Conservation (phyloP, 2,888 invertebrate genomes). For the Coenonympha glycerion region DNA sequence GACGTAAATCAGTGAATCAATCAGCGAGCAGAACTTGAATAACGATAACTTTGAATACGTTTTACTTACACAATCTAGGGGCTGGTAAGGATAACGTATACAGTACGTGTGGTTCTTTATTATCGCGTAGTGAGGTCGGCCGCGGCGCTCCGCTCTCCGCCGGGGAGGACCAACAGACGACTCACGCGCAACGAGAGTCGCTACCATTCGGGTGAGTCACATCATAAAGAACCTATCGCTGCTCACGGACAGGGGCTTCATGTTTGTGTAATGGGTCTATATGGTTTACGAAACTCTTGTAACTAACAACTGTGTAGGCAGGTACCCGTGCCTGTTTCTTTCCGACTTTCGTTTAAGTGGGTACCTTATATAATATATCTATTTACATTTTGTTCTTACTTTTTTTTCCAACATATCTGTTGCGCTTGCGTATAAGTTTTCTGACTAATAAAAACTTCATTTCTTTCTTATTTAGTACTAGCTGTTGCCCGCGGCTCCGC, state of each 20-base stretch:
- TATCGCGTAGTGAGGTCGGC: constrained; percentile 75
- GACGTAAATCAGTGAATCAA: too few species aligned
- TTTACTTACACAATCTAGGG: too few species aligned
- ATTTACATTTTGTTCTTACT: constrained; percentile 8
- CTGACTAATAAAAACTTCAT: background rate
- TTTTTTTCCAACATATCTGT: background rate
- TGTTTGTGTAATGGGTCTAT: constrained; percentile 20
- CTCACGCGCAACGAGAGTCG: constrained; percentile 95
- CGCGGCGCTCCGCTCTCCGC: constrained; percentile 70
- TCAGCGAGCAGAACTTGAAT: too few species aligned
- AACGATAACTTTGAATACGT: too few species aligned
- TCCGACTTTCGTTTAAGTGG: constrained; percentile 3
- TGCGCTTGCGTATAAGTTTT: constrained; percentile 1
- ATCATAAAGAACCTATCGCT: constrained; percentile 40
- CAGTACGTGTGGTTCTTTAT: constrained; percentile 68
- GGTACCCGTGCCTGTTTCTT: background rate
- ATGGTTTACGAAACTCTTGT: constrained; percentile 1
- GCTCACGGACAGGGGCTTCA: constrained; percentile 35
- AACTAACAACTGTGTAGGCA: constrained; percentile 12
- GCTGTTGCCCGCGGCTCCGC: too few species aligned
- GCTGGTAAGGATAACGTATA: too few species aligned
- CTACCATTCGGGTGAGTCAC: constrained; percentile 94
- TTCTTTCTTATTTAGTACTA: background rate
- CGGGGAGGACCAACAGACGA: constrained; percentile 88
- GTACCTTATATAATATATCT: too few species aligned